These are phyloP conservation scores for Austrofundulus limnaeus DNA, from an alignment of 2,113 vertebrate species.

Conservation along the genomic window DNA sequence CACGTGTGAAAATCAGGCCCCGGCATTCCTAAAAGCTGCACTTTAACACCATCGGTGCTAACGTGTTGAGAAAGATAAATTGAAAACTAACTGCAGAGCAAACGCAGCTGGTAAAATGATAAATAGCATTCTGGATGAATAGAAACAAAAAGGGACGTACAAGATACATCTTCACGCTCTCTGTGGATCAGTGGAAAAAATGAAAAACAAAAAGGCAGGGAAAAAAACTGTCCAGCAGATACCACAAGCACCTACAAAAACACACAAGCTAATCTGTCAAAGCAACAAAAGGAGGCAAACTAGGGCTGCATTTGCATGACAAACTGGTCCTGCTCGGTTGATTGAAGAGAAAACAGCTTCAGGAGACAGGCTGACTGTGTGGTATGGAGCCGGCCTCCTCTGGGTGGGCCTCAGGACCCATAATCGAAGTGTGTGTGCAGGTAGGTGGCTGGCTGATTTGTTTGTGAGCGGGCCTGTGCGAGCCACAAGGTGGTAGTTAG, in stretches of 20 bases:
- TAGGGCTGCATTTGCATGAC: conserved; percentile 73
- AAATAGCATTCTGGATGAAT: background rate
- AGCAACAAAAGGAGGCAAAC: conserved; percentile 66
- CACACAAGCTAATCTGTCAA: conserved; percentile 67
- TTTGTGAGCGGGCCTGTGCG: conserved; percentile 24
- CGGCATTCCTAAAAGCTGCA: background rate
- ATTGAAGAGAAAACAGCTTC: conserved; percentile 74
- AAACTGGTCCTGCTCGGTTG: conserved; percentile 69
- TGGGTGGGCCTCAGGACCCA: conserved; percentile 69
- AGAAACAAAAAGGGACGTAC: conserved; percentile 20
- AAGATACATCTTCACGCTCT: conserved; percentile 18
- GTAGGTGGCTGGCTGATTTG: conserved; percentile 51
- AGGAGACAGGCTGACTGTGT: conserved; percentile 71
- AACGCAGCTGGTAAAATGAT: conserved; percentile 8
- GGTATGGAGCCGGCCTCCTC: conserved; percentile 61
- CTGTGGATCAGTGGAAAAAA: conserved; percentile 15
- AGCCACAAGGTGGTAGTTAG: conserved; percentile 47
- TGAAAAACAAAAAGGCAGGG: conserved; percentile 9
- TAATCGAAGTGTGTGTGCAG: conserved; percentile 50
- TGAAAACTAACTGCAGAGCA: background rate
- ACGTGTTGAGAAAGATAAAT: background rate
- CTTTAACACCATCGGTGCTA: no score
- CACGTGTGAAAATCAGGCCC: background rate
- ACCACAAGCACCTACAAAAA: conserved; percentile 43
- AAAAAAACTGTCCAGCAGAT: conserved; percentile 28